A percentile compares a stretch with the other conserved stretches of the same genome.
These are phyloP conservation scores for Mionectes macconnelli DNA, from an alignment of 2,113 vertebrate species.

Conservation along the genomic window DNA sequence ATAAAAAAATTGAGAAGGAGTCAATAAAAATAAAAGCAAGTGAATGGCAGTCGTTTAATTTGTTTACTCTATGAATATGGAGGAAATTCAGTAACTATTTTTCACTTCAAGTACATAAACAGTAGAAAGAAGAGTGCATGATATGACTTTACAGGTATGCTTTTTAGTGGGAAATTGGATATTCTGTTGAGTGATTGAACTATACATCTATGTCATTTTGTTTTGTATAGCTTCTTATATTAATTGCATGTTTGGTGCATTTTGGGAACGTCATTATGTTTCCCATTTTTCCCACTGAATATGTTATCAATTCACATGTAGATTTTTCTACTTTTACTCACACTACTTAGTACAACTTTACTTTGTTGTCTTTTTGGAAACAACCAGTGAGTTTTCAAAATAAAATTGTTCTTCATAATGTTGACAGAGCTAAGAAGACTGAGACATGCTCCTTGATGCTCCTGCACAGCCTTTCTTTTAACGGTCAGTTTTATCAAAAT, in stretches of 20 bases:
- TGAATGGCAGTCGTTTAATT: conserved; percentile 5
- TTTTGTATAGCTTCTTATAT: background rate
- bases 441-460: background rate
- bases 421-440: background rate
- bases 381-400: background rate
- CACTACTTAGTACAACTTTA: background rate
- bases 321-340: background rate
- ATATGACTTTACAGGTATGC: background rate
- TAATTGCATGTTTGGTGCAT: background rate
- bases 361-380: background rate
- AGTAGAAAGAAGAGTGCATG: background rate
- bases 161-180: conserved; percentile 19
- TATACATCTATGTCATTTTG: background rate
- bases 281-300: background rate
- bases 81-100: conserved; percentile 12
- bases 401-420: background rate
- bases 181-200: background rate
- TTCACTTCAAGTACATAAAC: conserved; percentile 11
- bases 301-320: background rate
- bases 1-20: background rate
- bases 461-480: background rate
- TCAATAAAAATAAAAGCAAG: background rate
- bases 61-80: background rate
- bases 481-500: background rate
- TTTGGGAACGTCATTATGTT: background rate